These are phyloP conservation scores for Calcarius lapponicus DNA, from an alignment of 2,797 vertebrate genomes.

Conservation along the genomic window DNA sequence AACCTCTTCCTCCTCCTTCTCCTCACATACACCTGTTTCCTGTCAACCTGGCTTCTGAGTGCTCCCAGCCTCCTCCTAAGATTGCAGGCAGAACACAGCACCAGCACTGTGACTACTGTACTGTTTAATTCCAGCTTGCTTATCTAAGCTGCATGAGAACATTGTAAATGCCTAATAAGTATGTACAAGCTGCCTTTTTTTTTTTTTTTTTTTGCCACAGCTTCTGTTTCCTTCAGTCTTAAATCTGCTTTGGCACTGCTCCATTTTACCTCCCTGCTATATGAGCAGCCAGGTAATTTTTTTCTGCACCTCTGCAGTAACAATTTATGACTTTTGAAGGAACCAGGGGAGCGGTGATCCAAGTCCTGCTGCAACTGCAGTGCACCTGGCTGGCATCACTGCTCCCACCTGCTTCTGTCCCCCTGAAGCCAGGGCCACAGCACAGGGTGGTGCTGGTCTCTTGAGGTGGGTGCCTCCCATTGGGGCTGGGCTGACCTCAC, in stretches of 20 bases:
- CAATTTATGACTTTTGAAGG: background rate
- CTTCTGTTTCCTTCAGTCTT: constrained; percentile 26
- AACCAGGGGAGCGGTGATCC: background rate
- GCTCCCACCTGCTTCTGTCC: background rate
- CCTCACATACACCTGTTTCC: background rate
- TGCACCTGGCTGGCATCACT: background rate
- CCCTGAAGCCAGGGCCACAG: background rate
- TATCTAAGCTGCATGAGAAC: constrained; percentile 22
- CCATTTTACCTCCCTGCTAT: background rate
- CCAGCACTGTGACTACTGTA: background rate
- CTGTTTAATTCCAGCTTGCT: background rate
- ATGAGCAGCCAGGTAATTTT: background rate
- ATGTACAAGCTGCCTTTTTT: background rate
- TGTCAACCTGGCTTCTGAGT: background rate
- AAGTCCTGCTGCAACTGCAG: background rate
- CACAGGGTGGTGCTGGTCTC: background rate
- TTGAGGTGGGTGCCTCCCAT: background rate
- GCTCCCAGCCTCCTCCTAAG: background rate
- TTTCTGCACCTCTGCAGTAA: background rate
- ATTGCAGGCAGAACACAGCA: background rate
- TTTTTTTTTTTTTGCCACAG: background rate
- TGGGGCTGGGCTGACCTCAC: background rate
- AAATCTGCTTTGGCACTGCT: background rate
- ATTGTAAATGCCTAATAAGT: constrained; percentile 10
- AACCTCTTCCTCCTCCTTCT: background rate